Conservation (phyloP, 2,113 vertebrate genomes). For the Pseudorasbora parva region DNA sequence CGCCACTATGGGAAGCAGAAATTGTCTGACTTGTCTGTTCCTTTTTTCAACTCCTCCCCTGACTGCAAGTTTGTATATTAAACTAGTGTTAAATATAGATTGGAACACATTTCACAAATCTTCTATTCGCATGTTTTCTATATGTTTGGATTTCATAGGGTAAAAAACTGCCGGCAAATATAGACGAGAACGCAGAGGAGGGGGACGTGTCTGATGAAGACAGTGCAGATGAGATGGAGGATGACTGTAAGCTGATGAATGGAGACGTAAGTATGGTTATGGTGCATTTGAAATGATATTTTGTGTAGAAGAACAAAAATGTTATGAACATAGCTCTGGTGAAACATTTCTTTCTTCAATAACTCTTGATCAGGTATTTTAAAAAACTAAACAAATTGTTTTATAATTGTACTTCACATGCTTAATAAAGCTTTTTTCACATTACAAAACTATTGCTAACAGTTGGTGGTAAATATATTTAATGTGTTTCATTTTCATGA, state of each 20-base stretch:
- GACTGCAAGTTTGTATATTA: neutral
- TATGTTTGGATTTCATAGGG: constrained; percentile 1
- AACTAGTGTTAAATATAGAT: neutral
- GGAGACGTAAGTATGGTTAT: constrained; percentile 85
- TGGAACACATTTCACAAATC: neutral
- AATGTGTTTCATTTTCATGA: neutral
- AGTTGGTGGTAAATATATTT: neutral
- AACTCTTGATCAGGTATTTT: no score
- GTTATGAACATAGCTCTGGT: no score
- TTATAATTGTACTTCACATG: neutral
- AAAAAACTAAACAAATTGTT: no score
- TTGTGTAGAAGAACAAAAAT: neutral
- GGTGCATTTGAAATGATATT: neutral
- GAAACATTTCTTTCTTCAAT: no score
- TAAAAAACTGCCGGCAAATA: constrained; percentile 82
- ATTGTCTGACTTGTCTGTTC: neutral
- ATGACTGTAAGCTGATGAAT: constrained; percentile 94
- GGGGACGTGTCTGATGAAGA: constrained; percentile 98
- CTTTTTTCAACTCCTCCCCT: neutral
- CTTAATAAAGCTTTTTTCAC: no score
- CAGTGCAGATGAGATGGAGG: constrained; percentile 97
- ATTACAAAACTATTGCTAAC: neutral
- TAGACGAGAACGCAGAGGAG: constrained; percentile 92
- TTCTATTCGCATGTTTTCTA: neutral
- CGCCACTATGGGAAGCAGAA: neutral